phyloP scores from a whole-genome alignment of 1,140 invertebrate species.

The Megathymus violae region DNA sequence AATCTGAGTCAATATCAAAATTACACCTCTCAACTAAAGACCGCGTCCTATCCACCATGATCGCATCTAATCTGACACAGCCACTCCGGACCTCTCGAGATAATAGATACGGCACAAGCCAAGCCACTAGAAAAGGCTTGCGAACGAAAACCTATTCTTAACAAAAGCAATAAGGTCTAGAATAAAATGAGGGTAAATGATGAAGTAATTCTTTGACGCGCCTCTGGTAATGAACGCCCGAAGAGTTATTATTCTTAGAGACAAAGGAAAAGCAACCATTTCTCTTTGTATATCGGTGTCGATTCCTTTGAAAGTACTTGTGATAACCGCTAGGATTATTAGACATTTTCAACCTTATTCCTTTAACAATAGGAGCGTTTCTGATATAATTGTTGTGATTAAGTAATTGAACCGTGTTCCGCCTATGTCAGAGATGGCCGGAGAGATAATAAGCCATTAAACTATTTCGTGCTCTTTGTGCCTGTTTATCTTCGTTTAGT shows the following conservation, averaged over 20 bases:
- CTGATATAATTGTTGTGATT: not conserved
- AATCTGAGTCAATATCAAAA: conserved; percentile 35
- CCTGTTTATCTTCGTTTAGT: conserved; percentile 8
- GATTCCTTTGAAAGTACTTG: not conserved
- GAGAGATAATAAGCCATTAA: conserved; percentile 25
- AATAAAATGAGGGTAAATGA: conserved; percentile 4
- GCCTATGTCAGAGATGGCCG: conserved; percentile 19
- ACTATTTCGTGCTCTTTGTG: conserved; percentile 26
- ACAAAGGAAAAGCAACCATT: conserved; percentile 24
- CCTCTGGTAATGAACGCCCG: conserved; percentile 31
- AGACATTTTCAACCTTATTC: conserved; percentile 13
- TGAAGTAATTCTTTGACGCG: conserved; percentile 37
- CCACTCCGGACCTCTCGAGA: conserved; percentile 29
- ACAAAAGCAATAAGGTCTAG: conserved; percentile 8
- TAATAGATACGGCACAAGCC: conserved; percentile 40
- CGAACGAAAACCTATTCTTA: conserved; percentile 20
- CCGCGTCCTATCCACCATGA: conserved; percentile 13
- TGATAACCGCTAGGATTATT: not conserved
- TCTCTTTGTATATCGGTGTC: conserved; percentile 3
- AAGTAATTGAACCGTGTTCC: conserved; percentile 18
- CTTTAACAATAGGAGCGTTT: not conserved
- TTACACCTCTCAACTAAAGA: conserved; percentile 20
- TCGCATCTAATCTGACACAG: conserved; percentile 31
- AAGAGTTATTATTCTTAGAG: conserved; percentile 35
- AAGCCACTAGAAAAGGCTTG: conserved; percentile 14